Evolutionary conservation across 2,888 invertebrate genomes (phyloP).

Genomic region (Aporophyla lueneburgensis): DNA sequence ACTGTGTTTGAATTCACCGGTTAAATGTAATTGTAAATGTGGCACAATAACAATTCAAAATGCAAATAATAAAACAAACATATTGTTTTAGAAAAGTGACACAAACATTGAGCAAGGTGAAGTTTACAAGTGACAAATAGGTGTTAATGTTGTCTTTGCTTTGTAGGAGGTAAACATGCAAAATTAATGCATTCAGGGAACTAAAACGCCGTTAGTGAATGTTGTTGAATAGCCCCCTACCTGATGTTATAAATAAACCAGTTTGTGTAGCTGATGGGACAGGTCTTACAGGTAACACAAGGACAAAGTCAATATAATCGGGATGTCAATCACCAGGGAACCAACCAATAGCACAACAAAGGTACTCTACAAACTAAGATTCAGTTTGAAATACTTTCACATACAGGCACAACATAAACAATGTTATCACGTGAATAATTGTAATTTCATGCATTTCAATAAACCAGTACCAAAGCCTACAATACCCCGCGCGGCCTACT

Average conservation of each 20-base stretch:
- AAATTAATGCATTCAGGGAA: conserved; percentile 20
- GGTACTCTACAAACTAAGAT: conserved; percentile 38
- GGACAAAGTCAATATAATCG: conserved; percentile 29
- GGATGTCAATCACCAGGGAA: conserved; percentile 24
- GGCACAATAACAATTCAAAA: neutral
- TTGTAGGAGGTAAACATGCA: conserved; percentile 37
- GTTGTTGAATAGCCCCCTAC: conserved; percentile 23
- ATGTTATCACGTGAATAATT: conserved; percentile 45
- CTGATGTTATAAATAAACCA: conserved; percentile 42
- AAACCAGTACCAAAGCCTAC: conserved; percentile 63
- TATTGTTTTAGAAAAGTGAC: conserved; percentile 7
- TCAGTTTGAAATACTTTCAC: conserved; percentile 15
- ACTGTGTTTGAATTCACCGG: neutral
- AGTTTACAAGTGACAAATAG: neutral
- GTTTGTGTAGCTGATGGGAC: conserved; percentile 12
- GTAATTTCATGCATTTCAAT: conserved; percentile 60
- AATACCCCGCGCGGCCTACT: conserved; percentile 64
- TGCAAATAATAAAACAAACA: conserved; percentile 13
- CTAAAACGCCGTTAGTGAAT: conserved; percentile 15
- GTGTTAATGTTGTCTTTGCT: conserved; percentile 7
- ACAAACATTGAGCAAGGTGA: conserved; percentile 8
- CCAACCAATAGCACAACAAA: conserved; percentile 40
- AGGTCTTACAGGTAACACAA: conserved; percentile 29
- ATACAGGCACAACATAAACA: conserved; percentile 49
- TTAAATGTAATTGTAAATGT: neutral